Evolutionary conservation across 1,140 invertebrate genomes (phyloP), one percentile per base, ranked within the genome.

Genomic region (Trichomalopsis sarcophagae): DNA sequence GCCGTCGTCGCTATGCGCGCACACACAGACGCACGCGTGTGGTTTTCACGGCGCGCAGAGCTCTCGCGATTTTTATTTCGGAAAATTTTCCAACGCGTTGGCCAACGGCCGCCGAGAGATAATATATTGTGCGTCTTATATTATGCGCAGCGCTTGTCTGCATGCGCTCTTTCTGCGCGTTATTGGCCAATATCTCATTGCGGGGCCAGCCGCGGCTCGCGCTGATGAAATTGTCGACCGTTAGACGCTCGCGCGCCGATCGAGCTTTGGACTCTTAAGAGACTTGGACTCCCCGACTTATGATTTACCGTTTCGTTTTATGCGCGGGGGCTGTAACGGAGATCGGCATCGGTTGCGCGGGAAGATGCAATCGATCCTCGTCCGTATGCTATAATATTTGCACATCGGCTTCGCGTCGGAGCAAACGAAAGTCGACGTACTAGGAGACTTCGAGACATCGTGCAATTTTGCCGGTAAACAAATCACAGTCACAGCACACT

Each of bases 401-500:
- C 27, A 66, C 14, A 66, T 11, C 62, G 7, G 13, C 40, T 23
- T 36, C 5, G 3, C 74, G 44, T 36, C 5, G 33, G n/a, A 47
- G 77, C 21, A n/a, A 44, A 40, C 33, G 73, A 36, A 44, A 40
- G 73, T 75, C 27, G 73, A 21, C 71, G 27, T 13, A 36, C 36
- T 6, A 47, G 27, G 27, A 27, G 6, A 68, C n/a, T 3, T 17
- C 66, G 30, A 50, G 47, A 14, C 36, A 69, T 47, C 33, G 23
- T 21, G 44, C 10, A 47, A 50, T 82, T 50, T 36, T 40, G 27
- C 6, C 13, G 1, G 50, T 75, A 82, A 75, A 82, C 23, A 62
- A 69, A 75, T 62, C 23, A 82, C 81, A 82, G 81, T 82, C 75
- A 82, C 81, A 47, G 47, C 71, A 62, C n/a, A 82, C 81, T 82